These are phyloP conservation scores for Trididemnum miniatum DNA, from an alignment of 23 tunicate genomes.

Conservation along the genomic window DNA sequence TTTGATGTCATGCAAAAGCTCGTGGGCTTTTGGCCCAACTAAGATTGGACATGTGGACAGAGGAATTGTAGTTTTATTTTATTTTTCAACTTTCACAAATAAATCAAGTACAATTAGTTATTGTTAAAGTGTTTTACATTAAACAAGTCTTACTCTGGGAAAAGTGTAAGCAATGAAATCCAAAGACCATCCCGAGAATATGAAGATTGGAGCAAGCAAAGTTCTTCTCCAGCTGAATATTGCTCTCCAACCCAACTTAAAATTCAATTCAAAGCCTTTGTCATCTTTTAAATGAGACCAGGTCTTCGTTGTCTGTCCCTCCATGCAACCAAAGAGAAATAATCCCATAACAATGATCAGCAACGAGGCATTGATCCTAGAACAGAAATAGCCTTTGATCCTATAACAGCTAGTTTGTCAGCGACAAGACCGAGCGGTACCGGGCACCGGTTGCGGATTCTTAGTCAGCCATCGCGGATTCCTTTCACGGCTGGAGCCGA, in stretches of 20 bases:
- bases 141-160: conserved; percentile 28
- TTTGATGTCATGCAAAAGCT: no score
- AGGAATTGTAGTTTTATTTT: no score
- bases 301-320: conserved; percentile 48
- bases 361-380: conserved; percentile 39
- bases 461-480: no score
- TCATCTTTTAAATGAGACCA: conserved; percentile 41
- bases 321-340: conserved; percentile 45
- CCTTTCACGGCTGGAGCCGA: no score
- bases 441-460: no score
- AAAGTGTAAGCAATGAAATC: conserved; percentile 44
- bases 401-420: no score
- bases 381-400: no score
- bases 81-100: no score
- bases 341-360: conserved; percentile 28
- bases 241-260: conserved; percentile 49
- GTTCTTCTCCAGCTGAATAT: conserved; percentile 44
- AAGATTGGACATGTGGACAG: no score
- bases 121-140: background rate
- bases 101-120: no score
- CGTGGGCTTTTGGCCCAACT: no score
- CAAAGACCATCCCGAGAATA: conserved; percentile 42
- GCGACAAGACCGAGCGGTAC: no score
- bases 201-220: conserved; percentile 47
- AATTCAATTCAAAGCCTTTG: conserved; percentile 50